These are phyloP conservation scores for Poeciliopsis occidentalis DNA, from an alignment of 2,113 vertebrate genomes.

Conservation along the genomic window DNA sequence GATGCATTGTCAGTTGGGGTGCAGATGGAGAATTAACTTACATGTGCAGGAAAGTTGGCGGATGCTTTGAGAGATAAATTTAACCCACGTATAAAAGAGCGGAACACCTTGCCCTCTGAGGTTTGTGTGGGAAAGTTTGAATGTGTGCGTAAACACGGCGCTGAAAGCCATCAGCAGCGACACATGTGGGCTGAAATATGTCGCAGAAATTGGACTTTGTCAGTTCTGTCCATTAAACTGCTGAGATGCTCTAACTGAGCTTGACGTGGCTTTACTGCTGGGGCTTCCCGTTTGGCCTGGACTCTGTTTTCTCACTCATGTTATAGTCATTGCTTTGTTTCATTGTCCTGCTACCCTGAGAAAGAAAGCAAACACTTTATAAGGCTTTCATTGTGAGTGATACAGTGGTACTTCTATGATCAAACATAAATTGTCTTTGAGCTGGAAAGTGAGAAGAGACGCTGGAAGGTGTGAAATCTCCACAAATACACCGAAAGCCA, in stretches of 20 bases:
- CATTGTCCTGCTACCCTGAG: constrained; percentile 55
- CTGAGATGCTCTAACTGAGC: constrained; percentile 72
- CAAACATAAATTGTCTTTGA: constrained; percentile 39
- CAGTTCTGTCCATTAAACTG: constrained; percentile 55
- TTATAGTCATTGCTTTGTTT: constrained; percentile 67
- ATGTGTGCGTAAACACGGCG: constrained; percentile 64
- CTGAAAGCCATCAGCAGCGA: constrained; percentile 52
- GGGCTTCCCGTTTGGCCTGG: constrained; percentile 66
- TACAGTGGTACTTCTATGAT: constrained; percentile 49
- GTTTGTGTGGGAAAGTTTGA: constrained; percentile 54
- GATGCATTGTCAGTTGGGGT: constrained; percentile 44
- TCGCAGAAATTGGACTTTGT: constrained; percentile 72
- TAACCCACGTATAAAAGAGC: constrained; percentile 49
- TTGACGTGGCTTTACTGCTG: constrained; percentile 69
- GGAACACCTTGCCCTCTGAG: constrained; percentile 55
- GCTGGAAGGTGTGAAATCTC: constrained; percentile 51
- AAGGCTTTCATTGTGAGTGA: constrained; percentile 51
- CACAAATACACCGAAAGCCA: constrained; percentile 34
- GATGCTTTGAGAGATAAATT: constrained; percentile 59
- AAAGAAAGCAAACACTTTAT: constrained; percentile 37
- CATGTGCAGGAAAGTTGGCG: constrained; percentile 46
- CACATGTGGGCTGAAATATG: constrained; percentile 73
- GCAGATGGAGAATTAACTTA: constrained; percentile 50
- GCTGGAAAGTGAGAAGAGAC: constrained; percentile 40
- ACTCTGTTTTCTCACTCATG: constrained; percentile 66